These are phyloP conservation scores for Rambutsinella grinnellia DNA, from an alignment of 2,888 invertebrate species.

Conservation along the genomic window DNA sequence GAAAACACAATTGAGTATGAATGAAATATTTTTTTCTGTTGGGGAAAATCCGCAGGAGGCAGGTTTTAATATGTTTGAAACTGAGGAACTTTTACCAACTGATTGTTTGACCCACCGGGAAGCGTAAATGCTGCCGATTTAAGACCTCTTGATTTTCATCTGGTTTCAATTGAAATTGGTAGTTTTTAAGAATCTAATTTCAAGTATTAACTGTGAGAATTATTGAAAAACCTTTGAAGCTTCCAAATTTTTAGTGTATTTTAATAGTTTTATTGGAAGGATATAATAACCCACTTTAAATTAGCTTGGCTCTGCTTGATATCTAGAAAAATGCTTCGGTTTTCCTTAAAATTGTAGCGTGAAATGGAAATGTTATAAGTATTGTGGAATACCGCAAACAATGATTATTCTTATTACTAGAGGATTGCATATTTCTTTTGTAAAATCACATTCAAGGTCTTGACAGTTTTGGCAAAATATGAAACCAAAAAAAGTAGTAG, in stretches of 20 bases:
- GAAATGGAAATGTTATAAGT: too few species aligned
- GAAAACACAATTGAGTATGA: too few species aligned
- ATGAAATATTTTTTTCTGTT: neutral
- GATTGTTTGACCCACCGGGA: constrained; percentile 43
- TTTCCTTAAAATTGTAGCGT: too few species aligned
- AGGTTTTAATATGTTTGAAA: constrained; percentile 29
- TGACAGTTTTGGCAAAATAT: too few species aligned
- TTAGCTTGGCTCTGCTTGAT: constrained; percentile 18
- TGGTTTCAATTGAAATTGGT: neutral
- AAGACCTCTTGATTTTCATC: neutral
- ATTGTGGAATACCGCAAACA: too few species aligned
- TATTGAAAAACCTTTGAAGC: neutral
- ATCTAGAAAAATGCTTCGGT: neutral
- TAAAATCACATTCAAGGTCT: too few species aligned
- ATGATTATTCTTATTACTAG: too few species aligned
- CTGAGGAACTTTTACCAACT: constrained; percentile 23
- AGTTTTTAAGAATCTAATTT: constrained; percentile 24
- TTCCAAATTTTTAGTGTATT: neutral
- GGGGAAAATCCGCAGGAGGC: constrained; percentile 28
- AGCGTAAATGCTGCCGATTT: constrained; percentile 1
- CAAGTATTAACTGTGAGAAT: constrained; percentile 21
- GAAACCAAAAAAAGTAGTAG: too few species aligned
- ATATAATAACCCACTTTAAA: constrained; percentile 15
- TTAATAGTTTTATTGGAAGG: neutral
- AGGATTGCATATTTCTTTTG: too few species aligned